Base-by-base conservation (phyloP, 2,113 vertebrate species). In the Albula goreensis region DNA sequence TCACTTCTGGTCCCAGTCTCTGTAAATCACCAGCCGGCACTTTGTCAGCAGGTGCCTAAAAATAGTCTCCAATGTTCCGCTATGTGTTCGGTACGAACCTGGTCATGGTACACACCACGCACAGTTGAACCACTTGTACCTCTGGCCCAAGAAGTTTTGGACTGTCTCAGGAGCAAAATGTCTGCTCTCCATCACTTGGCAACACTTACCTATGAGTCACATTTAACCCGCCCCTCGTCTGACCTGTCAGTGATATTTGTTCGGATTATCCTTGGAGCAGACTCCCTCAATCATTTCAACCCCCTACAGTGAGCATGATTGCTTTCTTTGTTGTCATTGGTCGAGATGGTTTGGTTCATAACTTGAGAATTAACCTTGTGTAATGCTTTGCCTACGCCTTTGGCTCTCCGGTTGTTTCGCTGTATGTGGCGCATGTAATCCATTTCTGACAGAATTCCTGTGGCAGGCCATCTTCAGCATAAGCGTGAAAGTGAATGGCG, bases 41-140 rank as follows among this genome's bases (percentile, higher is more conserved):
- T 87, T 82, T 86, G 88, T 93, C 91, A 93, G 91, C 88, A 74
- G 22, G 53, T 49, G 78, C 56, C 91, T 92, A 92, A 92, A 90
- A 92, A 91, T 92, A 93, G 89, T 89, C 84, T 77, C 22, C 12
- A 52, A 84, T 83, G 88, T 90, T 83, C 86, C 87, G 53, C 87
- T 83, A 81, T 86, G 78, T 86, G 78, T 88, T 88, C 85, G 89
- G 74, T 12, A 89, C 88, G 83, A 81, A 81, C 80, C 81, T 83
- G 63, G 85, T 70, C 48, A 1, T 85, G 80, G 84, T 85, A 86
- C 51, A 86, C 89, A 83, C 84, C 77, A 85, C 78, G 31, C 78
- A 31, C 70, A 85, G 31, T 50, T 8, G 22, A 19, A 12, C 3
- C 22, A 11, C 74, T 53, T 83, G 66, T 74, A 74, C 25, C n/a